Base-by-base conservation (phyloP, 1,140 invertebrate species). In the Ptiloglossa arizonensis region DNA sequence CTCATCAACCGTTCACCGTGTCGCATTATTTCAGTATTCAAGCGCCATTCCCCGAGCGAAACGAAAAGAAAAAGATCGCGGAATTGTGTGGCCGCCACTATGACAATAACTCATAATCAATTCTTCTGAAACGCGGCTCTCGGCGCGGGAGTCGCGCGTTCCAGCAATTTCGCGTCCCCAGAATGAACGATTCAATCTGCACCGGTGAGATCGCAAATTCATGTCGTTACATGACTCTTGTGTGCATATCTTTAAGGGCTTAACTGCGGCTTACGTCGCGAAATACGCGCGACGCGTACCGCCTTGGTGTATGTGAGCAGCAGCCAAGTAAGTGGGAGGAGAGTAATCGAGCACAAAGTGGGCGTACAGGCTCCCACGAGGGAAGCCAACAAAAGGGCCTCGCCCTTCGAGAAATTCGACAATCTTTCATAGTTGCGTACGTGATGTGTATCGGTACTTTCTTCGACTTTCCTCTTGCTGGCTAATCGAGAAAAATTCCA, bases 121-220 rank as follows among this genome's bases (percentile, higher is more conserved):
- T 66, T 66, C 24, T 27, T 19, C 22, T 32, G 62, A 35, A 54
- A 54, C 32, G 24, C 3, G 32, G 24, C 15, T 3, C 35, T 2
- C 11, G 48, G 32, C 13, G 6, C 22, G 27, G 15, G 54, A 32
- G 29, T 38, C 35, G 29, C 57, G 6, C 56, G 59, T 74, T 67
- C 41, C 67, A 22, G 41, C 63, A 75, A 78, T 81, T 77, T 81
- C 72, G 75, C 75, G 59, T 69, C 74, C 74, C 27, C 72, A 48
- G 66, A 50, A 67, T 22, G 79, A 77, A 82, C 79, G 81, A 81
- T 81, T 82, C 79, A 82, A 82, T 82, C 80, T 79, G 56, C 44
- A 17, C 74, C 48, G 67, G 59, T 50, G 63, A 79, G 80, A 67
- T 83, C 81, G 80, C 80, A 82, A 81, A 83, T 83, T 82, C 69